These are phyloP conservation scores for Eupithecia subfuscata DNA, from an alignment of 2,888 invertebrate genomes.

Conservation along the genomic window DNA sequence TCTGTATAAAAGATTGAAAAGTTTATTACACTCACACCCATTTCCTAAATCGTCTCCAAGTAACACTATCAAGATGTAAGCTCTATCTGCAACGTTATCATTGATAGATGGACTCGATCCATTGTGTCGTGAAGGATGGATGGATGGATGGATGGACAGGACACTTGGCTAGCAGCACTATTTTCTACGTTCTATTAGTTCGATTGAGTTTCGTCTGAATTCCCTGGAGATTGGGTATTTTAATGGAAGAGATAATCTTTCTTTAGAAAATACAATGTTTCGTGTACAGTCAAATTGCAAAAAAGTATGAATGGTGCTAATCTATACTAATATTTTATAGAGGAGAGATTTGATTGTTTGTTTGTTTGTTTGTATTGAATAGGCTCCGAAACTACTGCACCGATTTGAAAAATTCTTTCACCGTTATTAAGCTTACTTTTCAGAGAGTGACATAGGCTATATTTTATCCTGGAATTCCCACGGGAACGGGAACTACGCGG, in stretches of 20 bases:
- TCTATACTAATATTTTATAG: too few relatives aligned
- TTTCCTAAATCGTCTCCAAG: not conserved
- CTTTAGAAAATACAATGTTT: not conserved
- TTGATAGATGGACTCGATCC: conserved; percentile 58
- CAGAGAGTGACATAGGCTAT: too few relatives aligned
- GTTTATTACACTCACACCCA: not conserved
- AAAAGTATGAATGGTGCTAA: not conserved
- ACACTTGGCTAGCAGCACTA: conserved; percentile 29
- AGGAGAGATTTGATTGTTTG: too few relatives aligned
- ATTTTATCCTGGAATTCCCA: too few relatives aligned
- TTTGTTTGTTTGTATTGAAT: too few relatives aligned
- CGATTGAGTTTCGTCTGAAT: conserved; percentile 17
- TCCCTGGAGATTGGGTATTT: conserved; percentile 10
- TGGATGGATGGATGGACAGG: conserved; percentile 60
- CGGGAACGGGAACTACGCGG: too few relatives aligned
- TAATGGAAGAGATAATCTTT: not conserved
- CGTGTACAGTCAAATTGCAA: not conserved
- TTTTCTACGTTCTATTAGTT: conserved; percentile 16
- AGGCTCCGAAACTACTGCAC: too few relatives aligned
- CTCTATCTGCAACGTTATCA: conserved; percentile 63
- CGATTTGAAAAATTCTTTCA: too few relatives aligned
- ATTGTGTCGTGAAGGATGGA: conserved; percentile 55
- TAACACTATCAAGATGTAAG: conserved; percentile 28
- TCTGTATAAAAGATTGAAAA: not conserved
- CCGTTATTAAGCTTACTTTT: too few relatives aligned